Evolutionary conservation across 1,140 invertebrate species (phyloP).

Genomic region (Ceratina australensis): DNA sequence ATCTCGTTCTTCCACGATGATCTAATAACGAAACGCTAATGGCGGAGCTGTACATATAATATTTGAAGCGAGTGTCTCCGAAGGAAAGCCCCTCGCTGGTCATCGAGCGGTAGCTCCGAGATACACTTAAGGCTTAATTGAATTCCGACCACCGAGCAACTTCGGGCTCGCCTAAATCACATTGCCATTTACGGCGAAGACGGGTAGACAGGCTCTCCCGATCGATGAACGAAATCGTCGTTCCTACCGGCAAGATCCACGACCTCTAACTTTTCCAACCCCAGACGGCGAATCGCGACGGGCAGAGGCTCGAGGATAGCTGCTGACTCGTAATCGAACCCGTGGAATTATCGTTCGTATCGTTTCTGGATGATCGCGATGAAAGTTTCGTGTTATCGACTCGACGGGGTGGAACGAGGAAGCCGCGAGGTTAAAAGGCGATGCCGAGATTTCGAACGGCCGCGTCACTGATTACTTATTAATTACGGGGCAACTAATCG

Average conservation of each 20-base stretch:
- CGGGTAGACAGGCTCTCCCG: conserved; percentile 5
- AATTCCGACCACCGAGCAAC: conserved; percentile 69
- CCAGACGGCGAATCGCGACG: background rate
- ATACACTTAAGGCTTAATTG: conserved; percentile 73
- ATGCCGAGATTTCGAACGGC: background rate
- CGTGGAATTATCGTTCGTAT: background rate
- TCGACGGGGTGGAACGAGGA: background rate
- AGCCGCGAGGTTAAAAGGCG: background rate
- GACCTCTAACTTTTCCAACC: conserved; percentile 4
- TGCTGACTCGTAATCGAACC: background rate
- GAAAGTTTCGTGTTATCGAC: background rate
- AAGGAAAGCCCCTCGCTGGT: conserved; percentile 47
- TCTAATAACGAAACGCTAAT: conserved; percentile 32
- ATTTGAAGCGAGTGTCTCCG: background rate
- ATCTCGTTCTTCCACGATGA: no score
- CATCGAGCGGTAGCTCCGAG: conserved; percentile 61
- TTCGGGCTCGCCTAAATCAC: conserved; percentile 68
- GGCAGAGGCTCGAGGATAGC: no score
- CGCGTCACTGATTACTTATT: conserved; percentile 45
- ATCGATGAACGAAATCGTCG: conserved; percentile 58
- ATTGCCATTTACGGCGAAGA: conserved; percentile 60
- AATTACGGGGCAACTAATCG: conserved; percentile 42
- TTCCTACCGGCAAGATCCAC: conserved; percentile 4
- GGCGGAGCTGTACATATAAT: conserved; percentile 28
- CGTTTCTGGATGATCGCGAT: background rate